These are phyloP conservation scores for Atherinosoma microstoma DNA, from an alignment of 2,797 vertebrate species.

Conservation along the genomic window DNA sequence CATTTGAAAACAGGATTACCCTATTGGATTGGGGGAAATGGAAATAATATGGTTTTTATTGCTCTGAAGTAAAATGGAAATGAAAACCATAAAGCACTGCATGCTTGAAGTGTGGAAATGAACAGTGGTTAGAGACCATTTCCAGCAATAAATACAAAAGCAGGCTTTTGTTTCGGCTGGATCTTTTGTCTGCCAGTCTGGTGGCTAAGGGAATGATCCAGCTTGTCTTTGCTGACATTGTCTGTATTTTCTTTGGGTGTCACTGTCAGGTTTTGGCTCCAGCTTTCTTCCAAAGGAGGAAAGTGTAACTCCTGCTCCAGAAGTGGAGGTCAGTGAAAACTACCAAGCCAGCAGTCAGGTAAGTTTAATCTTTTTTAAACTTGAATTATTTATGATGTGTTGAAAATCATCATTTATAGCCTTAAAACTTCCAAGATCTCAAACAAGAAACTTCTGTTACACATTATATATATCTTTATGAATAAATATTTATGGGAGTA, in stretches of 20 bases:
- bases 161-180: constrained; percentile 57
- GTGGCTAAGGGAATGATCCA: constrained; percentile 64
- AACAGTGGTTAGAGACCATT: constrained; percentile 34
- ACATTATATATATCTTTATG: background rate
- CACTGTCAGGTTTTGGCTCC: constrained; percentile 91
- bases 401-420: background rate
- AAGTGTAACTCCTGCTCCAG: constrained; percentile 84
- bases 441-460: background rate
- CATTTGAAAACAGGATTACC: constrained; percentile 60
- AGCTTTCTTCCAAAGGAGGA: constrained; percentile 96
- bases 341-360: constrained; percentile 94
- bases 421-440: background rate
- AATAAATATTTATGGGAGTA: background rate
- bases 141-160: constrained; percentile 51
- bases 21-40: constrained; percentile 47
- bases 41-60: constrained; percentile 66
- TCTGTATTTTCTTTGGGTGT: constrained; percentile 59
- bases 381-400: background rate
- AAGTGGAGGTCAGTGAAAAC: constrained; percentile 85
- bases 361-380: constrained; percentile 15
- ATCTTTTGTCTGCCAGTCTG: constrained; percentile 50
- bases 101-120: constrained; percentile 57
- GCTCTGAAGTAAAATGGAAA: constrained; percentile 63
- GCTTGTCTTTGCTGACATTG: constrained; percentile 48
- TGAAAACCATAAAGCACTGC: constrained; percentile 26